phyloP scores from a whole-genome alignment of 2,888 invertebrate genomes.

The Barypeithes pellucidus region DNA sequence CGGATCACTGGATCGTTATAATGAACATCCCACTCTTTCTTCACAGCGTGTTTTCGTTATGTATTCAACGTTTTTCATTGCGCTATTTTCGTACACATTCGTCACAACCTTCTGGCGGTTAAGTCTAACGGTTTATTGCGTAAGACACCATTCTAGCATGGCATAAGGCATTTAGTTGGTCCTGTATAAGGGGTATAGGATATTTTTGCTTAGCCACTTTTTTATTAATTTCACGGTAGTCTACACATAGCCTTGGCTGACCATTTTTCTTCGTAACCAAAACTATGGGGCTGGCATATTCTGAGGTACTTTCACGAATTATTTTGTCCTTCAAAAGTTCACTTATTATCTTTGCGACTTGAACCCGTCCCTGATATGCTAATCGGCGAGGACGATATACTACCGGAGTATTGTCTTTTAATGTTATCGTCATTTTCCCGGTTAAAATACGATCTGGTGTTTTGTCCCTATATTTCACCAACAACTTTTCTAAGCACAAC shows the following conservation, averaged over 20 bases:
- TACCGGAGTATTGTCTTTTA: not conserved
- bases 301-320: constrained; percentile 33
- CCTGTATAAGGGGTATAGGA: constrained; percentile 53
- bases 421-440: not conserved
- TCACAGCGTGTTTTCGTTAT: too few species aligned
- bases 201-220: constrained; percentile 55
- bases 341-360: constrained; percentile 34
- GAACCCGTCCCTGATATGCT: constrained; percentile 46
- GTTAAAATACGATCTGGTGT: too few species aligned
- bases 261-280: constrained; percentile 56
- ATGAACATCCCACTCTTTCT: too few species aligned
- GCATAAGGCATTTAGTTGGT: too few species aligned
- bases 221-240: constrained; percentile 55
- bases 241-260: constrained; percentile 52
- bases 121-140: too few species aligned
- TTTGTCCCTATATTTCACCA: too few species aligned
- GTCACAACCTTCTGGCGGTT: too few species aligned
- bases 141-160: too few species aligned
- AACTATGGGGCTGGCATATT: constrained; percentile 58
- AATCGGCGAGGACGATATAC: constrained; percentile 21
- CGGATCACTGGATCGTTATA: too few species aligned
- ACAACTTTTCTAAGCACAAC: too few species aligned
- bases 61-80: too few species aligned
- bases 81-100: too few species aligned
- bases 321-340: constrained; percentile 12